Evolutionary conservation across 2,888 invertebrate species (phyloP), one percentile per base, ranked within the genome.

Genomic region (Zygogramma bicolorata): DNA sequence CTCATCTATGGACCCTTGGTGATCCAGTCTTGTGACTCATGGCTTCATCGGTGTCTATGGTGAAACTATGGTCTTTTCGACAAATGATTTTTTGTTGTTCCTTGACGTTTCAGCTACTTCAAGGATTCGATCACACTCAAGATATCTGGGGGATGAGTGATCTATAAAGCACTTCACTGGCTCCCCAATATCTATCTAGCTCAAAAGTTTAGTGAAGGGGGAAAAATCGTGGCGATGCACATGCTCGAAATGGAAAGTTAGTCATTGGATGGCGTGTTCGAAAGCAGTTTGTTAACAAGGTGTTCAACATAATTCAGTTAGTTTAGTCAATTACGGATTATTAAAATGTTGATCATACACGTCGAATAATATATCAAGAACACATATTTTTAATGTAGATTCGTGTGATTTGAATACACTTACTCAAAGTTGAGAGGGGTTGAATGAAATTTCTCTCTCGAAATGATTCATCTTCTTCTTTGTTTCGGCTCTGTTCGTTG

Each of bases 141-240:
- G 76, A 72, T 72, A 71, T 42, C 72, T 49, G 74, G 68, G 76
- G 74, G n/a, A n/a, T 76, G 71, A 74, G 68, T 76, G 76, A 76
- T 74, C 76, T 69, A 69, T 65, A 73, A 73, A 68, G 66, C 60
- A 70, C 49, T 74, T 34, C 68, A 63, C 65, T 68, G 66, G 66
- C 57, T 63, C 59, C 42, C 59, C 75, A 75, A 78, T 78, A 70
- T 66, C 73, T 77, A 79, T 80, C 76, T 80, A 73, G 80, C 79
- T 80, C 80, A 80, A 73, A 75, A 73, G 68, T 58, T 68, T 71
- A 69, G 68, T 63, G 29, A 46, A 63, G 46, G 53, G 25, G 25
- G 25, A 49, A 59, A 59, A 27, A 31, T 18, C 25, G 34, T 59
- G 58, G 69, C 38, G 70, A 70, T 65, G 65, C 59, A 70, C 57